Evolutionary conservation across 2,797 vertebrate genomes (phyloP).

Genomic region (Platyrinchus mystaceus): DNA sequence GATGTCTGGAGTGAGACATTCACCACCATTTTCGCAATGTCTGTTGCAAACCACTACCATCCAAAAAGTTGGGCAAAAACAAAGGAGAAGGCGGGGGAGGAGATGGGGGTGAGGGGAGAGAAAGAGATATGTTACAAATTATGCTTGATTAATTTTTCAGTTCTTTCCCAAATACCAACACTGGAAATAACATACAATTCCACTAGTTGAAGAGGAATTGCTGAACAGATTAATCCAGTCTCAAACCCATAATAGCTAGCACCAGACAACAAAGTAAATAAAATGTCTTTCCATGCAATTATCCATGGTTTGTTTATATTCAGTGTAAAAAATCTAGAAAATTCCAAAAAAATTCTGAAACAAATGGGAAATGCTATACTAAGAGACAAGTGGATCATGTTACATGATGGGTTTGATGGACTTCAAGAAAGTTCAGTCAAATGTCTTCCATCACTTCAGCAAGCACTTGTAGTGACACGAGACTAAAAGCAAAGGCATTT

Average conservation of each 20-base stretch:
- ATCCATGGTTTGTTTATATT: neutral
- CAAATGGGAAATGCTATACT: neutral
- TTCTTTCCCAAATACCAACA: neutral
- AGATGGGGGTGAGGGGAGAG: neutral
- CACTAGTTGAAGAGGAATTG: neutral
- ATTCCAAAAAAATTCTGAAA: neutral
- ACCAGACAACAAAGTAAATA: neutral
- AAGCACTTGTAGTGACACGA: neutral
- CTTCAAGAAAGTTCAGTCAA: neutral
- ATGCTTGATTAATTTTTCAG: neutral
- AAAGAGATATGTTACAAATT: neutral
- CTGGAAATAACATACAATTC: neutral
- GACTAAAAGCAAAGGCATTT: neutral
- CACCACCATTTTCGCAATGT: conserved; percentile 91
- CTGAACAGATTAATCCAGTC: neutral
- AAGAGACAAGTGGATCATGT: neutral
- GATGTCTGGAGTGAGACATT: conserved; percentile 85
- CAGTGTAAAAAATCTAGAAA: neutral
- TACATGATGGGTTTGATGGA: neutral
- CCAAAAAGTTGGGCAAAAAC: neutral
- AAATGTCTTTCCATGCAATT: neutral
- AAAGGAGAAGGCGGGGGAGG: neutral
- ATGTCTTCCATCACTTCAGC: neutral
- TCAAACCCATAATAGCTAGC: neutral
- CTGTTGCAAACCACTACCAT: conserved; percentile 89